These are phyloP conservation scores for Trissolcus basalis DNA, from an alignment of 1,140 invertebrate genomes.

Conservation along the genomic window DNA sequence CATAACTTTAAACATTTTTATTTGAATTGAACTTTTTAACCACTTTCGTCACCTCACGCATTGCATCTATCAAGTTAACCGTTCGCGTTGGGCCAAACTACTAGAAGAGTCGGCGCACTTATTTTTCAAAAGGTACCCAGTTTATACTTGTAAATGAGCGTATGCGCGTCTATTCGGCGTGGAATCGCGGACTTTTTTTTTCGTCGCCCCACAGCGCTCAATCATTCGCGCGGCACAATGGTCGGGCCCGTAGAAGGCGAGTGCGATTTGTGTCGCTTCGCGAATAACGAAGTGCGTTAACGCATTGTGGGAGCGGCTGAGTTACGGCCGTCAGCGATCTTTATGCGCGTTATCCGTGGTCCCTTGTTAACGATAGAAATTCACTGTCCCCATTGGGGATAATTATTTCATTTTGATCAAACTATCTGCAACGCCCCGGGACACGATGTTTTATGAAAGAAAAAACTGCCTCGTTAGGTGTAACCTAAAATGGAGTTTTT, in stretches of 20 bases:
- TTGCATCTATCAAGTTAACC: too few relatives aligned
- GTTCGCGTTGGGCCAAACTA: slow-evolving; percentile 22
- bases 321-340: slow-evolving; percentile 66
- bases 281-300: slow-evolving; percentile 69
- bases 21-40: too few relatives aligned
- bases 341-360: slow-evolving; percentile 64
- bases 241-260: slow-evolving; percentile 56
- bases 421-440: too few relatives aligned
- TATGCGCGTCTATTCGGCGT: too few relatives aligned
- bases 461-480: too few relatives aligned
- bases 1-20: slow-evolving; percentile 40
- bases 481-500: too few relatives aligned
- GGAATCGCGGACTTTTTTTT: slow-evolving; percentile 31
- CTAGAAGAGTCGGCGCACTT: slow-evolving; percentile 10
- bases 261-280: slow-evolving; percentile 55
- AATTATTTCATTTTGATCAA: slow-evolving; percentile 75
- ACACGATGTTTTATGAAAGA: too few relatives aligned
- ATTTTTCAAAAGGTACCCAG: slow-evolving; percentile 8
- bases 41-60: slow-evolving; percentile 9
- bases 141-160: slow-evolving; percentile 50
- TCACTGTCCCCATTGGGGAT: slow-evolving; percentile 72
- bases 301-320: slow-evolving; percentile 70
- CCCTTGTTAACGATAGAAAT: slow-evolving; percentile 75
- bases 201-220: slow-evolving; percentile 6
- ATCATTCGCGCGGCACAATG: slow-evolving; percentile 43